These are phyloP conservation scores for Pseudonaja textilis DNA, from an alignment of 2,113 vertebrate genomes.

Conservation along the genomic window DNA sequence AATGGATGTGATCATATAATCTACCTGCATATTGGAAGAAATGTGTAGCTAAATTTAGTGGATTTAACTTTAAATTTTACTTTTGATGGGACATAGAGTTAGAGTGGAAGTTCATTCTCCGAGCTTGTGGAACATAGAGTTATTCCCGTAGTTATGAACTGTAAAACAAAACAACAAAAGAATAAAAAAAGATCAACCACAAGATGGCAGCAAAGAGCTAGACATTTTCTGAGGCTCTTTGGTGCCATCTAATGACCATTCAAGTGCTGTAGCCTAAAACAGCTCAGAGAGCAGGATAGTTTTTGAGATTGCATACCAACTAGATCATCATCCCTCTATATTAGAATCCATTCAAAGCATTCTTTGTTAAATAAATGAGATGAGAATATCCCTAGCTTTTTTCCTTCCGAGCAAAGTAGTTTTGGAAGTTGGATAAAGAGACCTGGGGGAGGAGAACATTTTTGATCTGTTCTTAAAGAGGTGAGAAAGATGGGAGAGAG, in stretches of 20 bases:
- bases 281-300: neutral
- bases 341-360: neutral
- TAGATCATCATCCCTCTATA: neutral
- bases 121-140: no score
- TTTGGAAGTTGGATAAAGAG: neutral
- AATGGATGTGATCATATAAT: neutral
- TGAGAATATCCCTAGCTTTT: neutral
- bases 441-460: neutral
- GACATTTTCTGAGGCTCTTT: neutral
- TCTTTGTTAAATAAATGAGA: neutral
- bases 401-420: neutral
- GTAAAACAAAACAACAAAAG: neutral
- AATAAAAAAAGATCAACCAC: neutral
- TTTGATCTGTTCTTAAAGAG: neutral
- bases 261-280: neutral
- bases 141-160: neutral
- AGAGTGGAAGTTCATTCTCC: neutral
- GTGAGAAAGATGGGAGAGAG: constrained; percentile 35
- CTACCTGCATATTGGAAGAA: neutral
- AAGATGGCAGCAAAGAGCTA: neutral
- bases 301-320: neutral
- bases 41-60: neutral
- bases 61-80: neutral
- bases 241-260: neutral
- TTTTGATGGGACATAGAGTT: neutral